These are phyloP conservation scores for Bursaphelenchus mucronatus DNA, from an alignment of 1,140 invertebrate species.

Conservation along the genomic window DNA sequence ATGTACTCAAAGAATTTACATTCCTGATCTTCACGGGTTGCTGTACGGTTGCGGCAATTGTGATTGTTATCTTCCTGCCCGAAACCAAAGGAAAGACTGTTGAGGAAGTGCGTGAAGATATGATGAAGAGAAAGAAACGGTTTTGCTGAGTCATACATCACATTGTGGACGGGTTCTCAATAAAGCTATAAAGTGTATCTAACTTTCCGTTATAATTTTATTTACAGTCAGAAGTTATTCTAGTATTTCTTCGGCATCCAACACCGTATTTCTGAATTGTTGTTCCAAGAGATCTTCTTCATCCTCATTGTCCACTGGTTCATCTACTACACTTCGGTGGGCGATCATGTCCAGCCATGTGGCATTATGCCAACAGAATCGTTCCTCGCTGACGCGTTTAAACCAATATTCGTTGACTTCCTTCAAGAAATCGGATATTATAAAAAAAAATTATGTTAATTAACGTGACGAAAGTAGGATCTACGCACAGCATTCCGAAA, in stretches of 20 bases:
- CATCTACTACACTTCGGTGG: background rate
- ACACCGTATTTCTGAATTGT: slow-evolving; percentile 15
- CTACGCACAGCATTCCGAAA: too few relatives aligned
- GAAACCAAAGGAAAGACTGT: slow-evolving; percentile 65
- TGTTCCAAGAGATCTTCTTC: slow-evolving; percentile 17
- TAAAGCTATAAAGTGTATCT: too few relatives aligned
- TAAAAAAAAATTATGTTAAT: background rate
- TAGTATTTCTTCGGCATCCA: slow-evolving; percentile 14
- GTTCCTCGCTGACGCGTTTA: slow-evolving; percentile 82
- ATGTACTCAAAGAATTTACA: slow-evolving; percentile 57
- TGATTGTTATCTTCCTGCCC: slow-evolving; percentile 63
- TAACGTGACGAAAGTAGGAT: too few relatives aligned
- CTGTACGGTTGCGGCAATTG: slow-evolving; percentile 61
- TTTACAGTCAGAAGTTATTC: background rate
- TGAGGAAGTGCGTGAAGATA: slow-evolving; percentile 62
- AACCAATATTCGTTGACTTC: slow-evolving; percentile 84
- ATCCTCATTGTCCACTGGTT: slow-evolving; percentile 5
- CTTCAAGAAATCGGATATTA: slow-evolving; percentile 61
- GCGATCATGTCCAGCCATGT: slow-evolving; percentile 92
- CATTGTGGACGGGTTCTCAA: too few relatives aligned
- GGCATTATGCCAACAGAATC: slow-evolving; percentile 90
- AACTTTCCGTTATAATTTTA: too few relatives aligned
- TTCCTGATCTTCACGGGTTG: slow-evolving; percentile 63
- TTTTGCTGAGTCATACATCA: too few relatives aligned
- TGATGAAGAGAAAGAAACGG: background rate